Base-by-base conservation (phyloP, 2,113 vertebrate species). In the Labeo catla region DNA sequence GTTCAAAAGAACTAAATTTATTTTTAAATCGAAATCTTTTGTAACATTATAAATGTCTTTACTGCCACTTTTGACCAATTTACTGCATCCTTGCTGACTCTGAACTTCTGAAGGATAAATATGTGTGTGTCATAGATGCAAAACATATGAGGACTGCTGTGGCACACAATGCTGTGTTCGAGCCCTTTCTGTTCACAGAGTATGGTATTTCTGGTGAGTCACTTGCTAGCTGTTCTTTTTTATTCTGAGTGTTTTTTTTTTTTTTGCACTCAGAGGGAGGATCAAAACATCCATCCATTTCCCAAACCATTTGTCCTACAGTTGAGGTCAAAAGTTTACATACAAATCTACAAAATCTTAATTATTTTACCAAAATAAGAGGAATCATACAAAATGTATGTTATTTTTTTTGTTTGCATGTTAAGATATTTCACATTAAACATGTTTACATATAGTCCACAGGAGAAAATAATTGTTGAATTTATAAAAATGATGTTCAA, bases 151-250 rank as follows among this genome's bases (percentile, higher is more conserved):
- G 88, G 96, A 97, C 74, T 97, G 96, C 90, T 97, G 96, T 87
- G 96, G 95, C 16, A 95, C 96, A 43, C 88, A 95, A 86, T 97
- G 96, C 89, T 97, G 96, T 1, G 95, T 96, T 72, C 94, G 95
- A 85, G 95, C 95, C 21, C 95, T 97, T 28, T 96, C 95, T 70
- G 95, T 96, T 86, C 96, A 96, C 91, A 90, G 95, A 85, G 93
- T 96, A n/a, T 97, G 96, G 96, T 96, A 96, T 90, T 96, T 97
- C 87, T 96, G 96, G 96, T 96, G 94, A 85, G 96, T 65, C 8
- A 11, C 8, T 81, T 19, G 12, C 2, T 49, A 39, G 39, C 39
- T 39, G 39, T 8, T 4, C 28, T 19, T n/a, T 11, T 50, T 52
- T 39, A 68, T 3, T 82, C 45, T 63, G n/a, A 23, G 10, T 23